phyloP scores from a whole-genome alignment of 64 coral and sea anemone species.

The Porites lutea region DNA sequence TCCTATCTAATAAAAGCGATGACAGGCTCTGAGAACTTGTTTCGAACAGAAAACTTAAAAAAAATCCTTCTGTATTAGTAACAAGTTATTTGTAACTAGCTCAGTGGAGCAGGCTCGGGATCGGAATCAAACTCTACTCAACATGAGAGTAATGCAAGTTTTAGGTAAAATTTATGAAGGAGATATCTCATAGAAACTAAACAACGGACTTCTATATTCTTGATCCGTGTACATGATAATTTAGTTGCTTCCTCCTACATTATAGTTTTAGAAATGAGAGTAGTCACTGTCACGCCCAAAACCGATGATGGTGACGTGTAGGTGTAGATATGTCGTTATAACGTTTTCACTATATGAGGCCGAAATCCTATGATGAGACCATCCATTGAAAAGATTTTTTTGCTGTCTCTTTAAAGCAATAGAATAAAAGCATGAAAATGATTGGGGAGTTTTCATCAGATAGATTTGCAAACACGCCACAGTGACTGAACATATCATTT shows the following conservation, averaged over 20 bases:
- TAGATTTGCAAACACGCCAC: no score
- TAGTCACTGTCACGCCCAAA: neutral
- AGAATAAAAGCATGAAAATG: no score
- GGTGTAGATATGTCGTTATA: no score
- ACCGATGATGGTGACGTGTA: neutral
- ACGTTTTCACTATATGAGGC: no score
- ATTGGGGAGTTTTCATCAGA: no score
- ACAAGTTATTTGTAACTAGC: neutral
- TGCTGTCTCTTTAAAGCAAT: no score
- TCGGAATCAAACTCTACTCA: neutral
- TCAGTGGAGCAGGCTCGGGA: neutral
- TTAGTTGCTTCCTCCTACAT: neutral
- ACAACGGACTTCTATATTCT: neutral
- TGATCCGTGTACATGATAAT: slow-evolving; percentile 13
- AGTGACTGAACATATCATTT: no score
- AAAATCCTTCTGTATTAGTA: neutral
- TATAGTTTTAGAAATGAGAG: no score
- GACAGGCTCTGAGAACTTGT: neutral
- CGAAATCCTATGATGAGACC: no score
- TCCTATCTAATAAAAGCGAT: slow-evolving; percentile 8
- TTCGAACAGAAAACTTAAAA: neutral
- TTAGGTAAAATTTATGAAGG: no score
- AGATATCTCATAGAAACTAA: neutral
- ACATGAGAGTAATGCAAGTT: slow-evolving; percentile 10
- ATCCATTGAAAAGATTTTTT: no score